These are phyloP conservation scores for Parauchenoglanis ngamensis DNA, from an alignment of 2,797 vertebrate genomes.

Conservation along the genomic window DNA sequence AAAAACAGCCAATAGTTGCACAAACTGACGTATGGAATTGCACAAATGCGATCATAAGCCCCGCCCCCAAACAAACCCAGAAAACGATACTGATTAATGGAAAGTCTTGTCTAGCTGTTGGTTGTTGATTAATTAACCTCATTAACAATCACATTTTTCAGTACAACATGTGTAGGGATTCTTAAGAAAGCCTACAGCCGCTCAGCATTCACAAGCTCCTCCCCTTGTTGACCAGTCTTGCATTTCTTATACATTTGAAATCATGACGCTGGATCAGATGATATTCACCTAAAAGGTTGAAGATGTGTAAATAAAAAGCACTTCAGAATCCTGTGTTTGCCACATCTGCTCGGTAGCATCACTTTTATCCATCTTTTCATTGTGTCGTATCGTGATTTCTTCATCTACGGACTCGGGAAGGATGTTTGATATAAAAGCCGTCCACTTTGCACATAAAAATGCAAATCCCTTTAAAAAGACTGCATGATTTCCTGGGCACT, in stretches of 20 bases:
- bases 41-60: background rate
- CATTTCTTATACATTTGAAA: background rate
- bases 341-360: background rate
- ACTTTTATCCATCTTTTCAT: slow-evolving; percentile 1
- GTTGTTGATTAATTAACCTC: background rate
- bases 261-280: background rate
- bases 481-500: slow-evolving; percentile 30
- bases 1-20: background rate
- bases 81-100: background rate
- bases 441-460: slow-evolving; percentile 18
- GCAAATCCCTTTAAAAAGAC: slow-evolving; percentile 27
- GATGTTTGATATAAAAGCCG: background rate
- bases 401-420: background rate
- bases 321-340: background rate
- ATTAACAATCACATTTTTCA: background rate
- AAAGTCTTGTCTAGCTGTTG: background rate
- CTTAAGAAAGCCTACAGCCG: no score
- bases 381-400: background rate
- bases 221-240: background rate
- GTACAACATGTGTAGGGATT: background rate
- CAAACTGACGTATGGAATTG: background rate
- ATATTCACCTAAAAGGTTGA: background rate
- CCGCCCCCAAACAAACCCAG: background rate
- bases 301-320: background rate
- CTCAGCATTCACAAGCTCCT: background rate